These are phyloP conservation scores for Smutsia gigantea DNA, from an alignment of 2,797 vertebrate species.

Conservation along the genomic window DNA sequence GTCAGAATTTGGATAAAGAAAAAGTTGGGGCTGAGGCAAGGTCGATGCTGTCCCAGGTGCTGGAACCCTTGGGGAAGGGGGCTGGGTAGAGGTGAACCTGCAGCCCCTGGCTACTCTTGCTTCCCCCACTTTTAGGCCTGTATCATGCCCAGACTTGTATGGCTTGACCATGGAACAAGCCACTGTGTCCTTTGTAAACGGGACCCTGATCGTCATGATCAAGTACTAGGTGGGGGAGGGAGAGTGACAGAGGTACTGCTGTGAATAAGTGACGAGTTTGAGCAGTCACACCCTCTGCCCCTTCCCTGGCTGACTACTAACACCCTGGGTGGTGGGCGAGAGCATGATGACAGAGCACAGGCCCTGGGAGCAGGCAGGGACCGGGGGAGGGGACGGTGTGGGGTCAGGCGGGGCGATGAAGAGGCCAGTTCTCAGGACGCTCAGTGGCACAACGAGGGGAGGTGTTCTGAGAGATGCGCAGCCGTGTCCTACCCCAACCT, in stretches of 20 bases:
- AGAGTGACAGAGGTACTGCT: neutral
- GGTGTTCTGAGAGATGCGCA: neutral
- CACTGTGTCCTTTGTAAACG: neutral
- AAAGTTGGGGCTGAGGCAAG: neutral
- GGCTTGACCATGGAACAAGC: neutral
- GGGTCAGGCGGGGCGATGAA: too few species aligned
- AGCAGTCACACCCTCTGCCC: neutral
- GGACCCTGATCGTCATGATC: neutral
- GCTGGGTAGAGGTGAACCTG: neutral
- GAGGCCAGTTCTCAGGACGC: neutral
- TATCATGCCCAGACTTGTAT: neutral
- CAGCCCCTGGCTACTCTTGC: neutral
- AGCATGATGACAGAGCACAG: neutral
- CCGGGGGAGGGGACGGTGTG: neutral
- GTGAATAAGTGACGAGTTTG: neutral
- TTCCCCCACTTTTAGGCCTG: neutral
- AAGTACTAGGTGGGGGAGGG: neutral
- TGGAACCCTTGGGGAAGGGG: neutral
- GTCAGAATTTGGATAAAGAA: too few species aligned
- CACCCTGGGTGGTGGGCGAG: neutral
- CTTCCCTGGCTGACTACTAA: neutral
- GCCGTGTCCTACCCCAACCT: neutral
- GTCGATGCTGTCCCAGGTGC: neutral
- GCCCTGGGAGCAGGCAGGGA: neutral
- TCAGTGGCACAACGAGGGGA: too few species aligned